Evolutionary conservation across 2,888 invertebrate species (phyloP).

Genomic region (Pyrochroa serraticornis): DNA sequence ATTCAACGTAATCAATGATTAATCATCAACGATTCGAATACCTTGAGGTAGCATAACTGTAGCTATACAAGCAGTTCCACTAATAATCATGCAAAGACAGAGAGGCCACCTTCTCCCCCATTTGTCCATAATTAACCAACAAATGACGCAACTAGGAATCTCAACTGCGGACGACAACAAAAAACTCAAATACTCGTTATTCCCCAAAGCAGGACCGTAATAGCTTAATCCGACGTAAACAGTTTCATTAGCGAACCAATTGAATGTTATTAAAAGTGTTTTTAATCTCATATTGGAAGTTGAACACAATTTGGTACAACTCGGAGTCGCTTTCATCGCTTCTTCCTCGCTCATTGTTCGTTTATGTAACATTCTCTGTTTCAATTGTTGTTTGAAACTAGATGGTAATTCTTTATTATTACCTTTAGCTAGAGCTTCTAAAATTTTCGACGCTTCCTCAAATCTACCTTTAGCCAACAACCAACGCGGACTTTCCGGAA

Average conservation of each 20-base stretch:
- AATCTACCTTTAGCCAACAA: constrained; percentile 77
- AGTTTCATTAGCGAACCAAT: constrained; percentile 92
- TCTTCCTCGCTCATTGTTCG: constrained; percentile 63
- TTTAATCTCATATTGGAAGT: constrained; percentile 91
- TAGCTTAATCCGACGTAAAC: constrained; percentile 92
- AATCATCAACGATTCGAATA: constrained; percentile 44
- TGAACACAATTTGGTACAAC: constrained; percentile 71
- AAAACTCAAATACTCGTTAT: constrained; percentile 87
- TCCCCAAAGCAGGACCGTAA: constrained; percentile 87
- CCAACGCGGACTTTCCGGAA: constrained; percentile 93
- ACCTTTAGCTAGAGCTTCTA: constrained; percentile 77
- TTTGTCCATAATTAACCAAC: constrained; percentile 88
- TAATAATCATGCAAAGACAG: constrained; percentile 82
- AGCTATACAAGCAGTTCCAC: constrained; percentile 83
- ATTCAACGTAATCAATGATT: constrained; percentile 1
- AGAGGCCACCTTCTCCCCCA: constrained; percentile 90
- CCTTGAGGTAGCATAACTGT: constrained; percentile 83
- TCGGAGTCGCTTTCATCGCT: constrained; percentile 60
- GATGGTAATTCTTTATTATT: constrained; percentile 79
- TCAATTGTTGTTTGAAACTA: constrained; percentile 73
- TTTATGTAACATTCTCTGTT: constrained; percentile 73
- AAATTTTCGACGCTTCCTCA: constrained; percentile 79
- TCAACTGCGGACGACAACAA: constrained; percentile 86
- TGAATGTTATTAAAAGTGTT: constrained; percentile 82
- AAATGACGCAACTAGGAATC: constrained; percentile 85